phyloP scores from a whole-genome alignment of 2,797 vertebrate species.

The Glossophaga mutica region DNA sequence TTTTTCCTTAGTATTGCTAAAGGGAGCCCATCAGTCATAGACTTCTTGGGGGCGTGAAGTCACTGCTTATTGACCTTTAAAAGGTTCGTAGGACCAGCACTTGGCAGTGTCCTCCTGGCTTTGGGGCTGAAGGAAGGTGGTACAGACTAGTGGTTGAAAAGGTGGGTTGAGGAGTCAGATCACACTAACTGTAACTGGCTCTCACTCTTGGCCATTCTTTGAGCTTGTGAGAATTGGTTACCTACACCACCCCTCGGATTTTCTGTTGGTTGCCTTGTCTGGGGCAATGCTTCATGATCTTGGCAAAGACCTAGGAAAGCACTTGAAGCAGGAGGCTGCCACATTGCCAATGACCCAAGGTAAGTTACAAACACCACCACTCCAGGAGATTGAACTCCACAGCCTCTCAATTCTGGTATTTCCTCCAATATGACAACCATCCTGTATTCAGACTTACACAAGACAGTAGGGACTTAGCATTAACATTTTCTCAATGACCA shows the following conservation, averaged over 20 bases:
- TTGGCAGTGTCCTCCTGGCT: background rate
- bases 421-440: background rate
- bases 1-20: background rate
- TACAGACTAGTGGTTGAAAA: background rate
- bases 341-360: background rate
- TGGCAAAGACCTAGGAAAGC: background rate
- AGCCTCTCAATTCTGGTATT: background rate
- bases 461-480: background rate
- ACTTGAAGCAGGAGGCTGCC: background rate
- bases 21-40: background rate
- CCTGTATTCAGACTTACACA: background rate
- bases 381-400: background rate
- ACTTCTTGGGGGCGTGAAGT: background rate
- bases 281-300: background rate
- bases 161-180: background rate
- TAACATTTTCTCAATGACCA: background rate
- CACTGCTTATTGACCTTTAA: background rate
- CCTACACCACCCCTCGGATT: background rate
- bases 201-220: background rate
- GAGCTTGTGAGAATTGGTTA: background rate
- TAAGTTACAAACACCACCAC: background rate
- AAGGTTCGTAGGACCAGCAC: background rate
- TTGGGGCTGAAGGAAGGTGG: fast-evolving
- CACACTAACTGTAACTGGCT: background rate
- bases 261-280: background rate